Base-by-base conservation (phyloP, 2,113 vertebrate genomes). In the Saguinus imperator region DNA sequence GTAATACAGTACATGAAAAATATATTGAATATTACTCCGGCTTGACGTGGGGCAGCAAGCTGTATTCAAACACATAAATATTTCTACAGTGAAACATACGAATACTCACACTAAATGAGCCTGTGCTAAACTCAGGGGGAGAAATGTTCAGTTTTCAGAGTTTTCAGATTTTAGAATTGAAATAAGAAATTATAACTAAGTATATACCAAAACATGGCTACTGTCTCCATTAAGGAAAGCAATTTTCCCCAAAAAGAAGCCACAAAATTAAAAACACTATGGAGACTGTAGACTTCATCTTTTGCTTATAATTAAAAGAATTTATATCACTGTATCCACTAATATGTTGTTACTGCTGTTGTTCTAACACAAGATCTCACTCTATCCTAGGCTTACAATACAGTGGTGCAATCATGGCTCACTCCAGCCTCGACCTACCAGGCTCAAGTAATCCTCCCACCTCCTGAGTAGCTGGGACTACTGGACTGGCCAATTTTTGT, bases 251-350 rank as follows among this genome's bases (percentile, higher is more conserved):
- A 48, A 64, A 89, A 61, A 58, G 17, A 77, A 35, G 16, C 29
- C 48, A 88, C 40, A 55, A 40, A 73, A 77, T 96, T 79, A 73
- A 92, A 93, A 94, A 76, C 73, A 76, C 32, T 83, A 50, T 5
- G 1, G 40, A 40, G 20, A 12, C 40, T 83, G 29, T 23, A 87
- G 35, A 4, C n/a, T 90, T 87, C 16, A 10, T 79, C 48, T 89
- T 94, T 93, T 68, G 17, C 58, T 58, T 95, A 25, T n/a, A 92
- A 75, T 80, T 90, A 68, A 58, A 95, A 95, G 79, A 12, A 76
- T 64, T 43, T 61, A 7, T n/a, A 81, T 40, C 61, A 40, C 13
- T 91, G 3, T 82, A 58, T 82, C 8, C 23, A 84, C 18, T 77
- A 83, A 77, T 61, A 79, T 88, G 94, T 83, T 64, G 27, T 64